Evolutionary conservation across 2,888 invertebrate species (phyloP).

Genomic region (Drosophila neoperkinsi): DNA sequence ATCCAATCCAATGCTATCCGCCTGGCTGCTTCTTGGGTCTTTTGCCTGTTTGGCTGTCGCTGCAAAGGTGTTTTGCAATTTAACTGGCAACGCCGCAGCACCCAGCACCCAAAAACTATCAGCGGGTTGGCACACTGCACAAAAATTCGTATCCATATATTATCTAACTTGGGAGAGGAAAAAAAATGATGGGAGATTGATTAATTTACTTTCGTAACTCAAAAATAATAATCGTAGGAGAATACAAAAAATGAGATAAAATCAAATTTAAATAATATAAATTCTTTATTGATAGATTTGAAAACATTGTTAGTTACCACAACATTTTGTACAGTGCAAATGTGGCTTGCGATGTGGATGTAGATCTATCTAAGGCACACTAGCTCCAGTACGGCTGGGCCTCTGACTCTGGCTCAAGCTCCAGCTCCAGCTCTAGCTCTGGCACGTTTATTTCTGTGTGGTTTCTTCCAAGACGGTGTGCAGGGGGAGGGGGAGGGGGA

Average conservation of each 20-base stretch:
- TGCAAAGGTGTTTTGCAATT: constrained; percentile 81
- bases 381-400: constrained; percentile 27
- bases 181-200: background rate
- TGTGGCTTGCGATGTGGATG: constrained; percentile 43
- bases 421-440: constrained; percentile 5
- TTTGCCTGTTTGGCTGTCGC: constrained; percentile 60
- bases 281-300: background rate
- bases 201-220: accelerated
- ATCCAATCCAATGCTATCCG: constrained; percentile 16
- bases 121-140: constrained; percentile 5
- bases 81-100: constrained; percentile 72
- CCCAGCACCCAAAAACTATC: constrained; percentile 52
- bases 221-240: background rate
- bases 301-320: background rate
- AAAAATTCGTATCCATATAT: background rate
- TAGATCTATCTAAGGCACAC: constrained; percentile 62
- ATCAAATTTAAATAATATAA: background rate
- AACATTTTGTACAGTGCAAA: background rate
- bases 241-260: background rate
- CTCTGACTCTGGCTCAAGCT: constrained; percentile 25
- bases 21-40: constrained; percentile 13
- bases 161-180: background rate
- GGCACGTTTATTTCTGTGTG: constrained; percentile 65
- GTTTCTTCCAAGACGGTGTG: constrained; percentile 27
- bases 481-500: background rate